phyloP scores from a whole-genome alignment of 1,140 invertebrate genomes.

The Nomia melanderi region DNA sequence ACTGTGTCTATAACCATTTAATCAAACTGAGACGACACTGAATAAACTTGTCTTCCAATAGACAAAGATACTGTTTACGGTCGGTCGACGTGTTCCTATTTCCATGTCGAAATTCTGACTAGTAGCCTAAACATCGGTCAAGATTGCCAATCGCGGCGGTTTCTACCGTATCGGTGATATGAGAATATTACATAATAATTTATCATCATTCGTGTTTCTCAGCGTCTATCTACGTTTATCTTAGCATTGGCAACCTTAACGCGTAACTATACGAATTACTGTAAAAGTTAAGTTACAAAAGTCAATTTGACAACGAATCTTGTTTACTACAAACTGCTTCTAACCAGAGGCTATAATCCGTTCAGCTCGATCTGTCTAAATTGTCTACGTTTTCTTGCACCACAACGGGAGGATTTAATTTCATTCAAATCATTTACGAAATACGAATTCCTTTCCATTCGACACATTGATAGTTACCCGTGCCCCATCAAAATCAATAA shows the following conservation, averaged over 20 bases:
- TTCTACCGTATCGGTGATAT: no score
- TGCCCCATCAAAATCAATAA: no score
- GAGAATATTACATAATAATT: no score
- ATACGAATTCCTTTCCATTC: no score
- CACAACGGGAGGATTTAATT: constrained; percentile 65
- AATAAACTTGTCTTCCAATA: constrained; percentile 45
- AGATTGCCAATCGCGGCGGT: constrained; percentile 46
- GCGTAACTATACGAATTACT: constrained; percentile 72
- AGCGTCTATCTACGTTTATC: no score
- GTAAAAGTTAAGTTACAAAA: constrained; percentile 71
- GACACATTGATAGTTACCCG: no score
- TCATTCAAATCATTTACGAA: no score
- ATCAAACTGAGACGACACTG: constrained; percentile 58
- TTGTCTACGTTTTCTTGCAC: constrained; percentile 70
- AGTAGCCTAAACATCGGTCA: constrained; percentile 66
- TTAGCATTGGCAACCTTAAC: constrained; percentile 35
- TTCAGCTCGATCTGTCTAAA: constrained; percentile 73
- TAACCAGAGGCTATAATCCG: constrained; percentile 72
- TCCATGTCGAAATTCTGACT: constrained; percentile 56
- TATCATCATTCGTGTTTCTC: no score
- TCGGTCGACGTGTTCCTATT: constrained; percentile 57
- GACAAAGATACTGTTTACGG: constrained; percentile 56
- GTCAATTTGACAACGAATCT: constrained; percentile 72
- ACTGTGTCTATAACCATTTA: constrained; percentile 58
- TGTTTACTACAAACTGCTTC: constrained; percentile 74